Conservation (phyloP, 92 coral and sea anemone species). For the Epizoanthus scotinus region DNA sequence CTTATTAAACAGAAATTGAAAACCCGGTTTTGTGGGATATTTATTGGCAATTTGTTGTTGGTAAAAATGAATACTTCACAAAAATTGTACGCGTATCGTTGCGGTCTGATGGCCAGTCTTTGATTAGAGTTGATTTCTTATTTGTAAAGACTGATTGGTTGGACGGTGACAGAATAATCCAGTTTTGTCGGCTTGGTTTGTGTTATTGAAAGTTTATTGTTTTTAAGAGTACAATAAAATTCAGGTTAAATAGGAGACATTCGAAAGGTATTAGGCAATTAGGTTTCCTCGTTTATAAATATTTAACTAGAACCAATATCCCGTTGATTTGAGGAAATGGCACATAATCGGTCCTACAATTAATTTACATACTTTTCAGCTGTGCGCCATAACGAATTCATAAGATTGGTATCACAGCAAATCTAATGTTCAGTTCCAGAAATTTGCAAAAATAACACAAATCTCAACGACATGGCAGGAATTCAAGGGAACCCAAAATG, state of each 20-base stretch:
- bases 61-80: neutral
- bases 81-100: neutral
- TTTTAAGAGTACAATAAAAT: constrained; percentile 25
- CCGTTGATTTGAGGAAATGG: constrained; percentile 26
- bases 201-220: constrained; percentile 32
- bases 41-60: neutral
- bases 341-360: neutral
- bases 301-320: constrained; percentile 38
- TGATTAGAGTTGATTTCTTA: neutral
- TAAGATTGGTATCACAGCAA: neutral
- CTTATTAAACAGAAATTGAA: neutral
- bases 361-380: constrained; percentile 43
- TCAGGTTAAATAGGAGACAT: constrained; percentile 24
- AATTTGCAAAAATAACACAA: neutral
- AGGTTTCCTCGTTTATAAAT: constrained; percentile 32
- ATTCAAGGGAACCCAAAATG: neutral
- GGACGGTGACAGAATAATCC: constrained; percentile 5
- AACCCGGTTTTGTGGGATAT: neutral
- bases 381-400: constrained; percentile 12
- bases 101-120: neutral
- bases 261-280: constrained; percentile 39
- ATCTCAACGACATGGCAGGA: neutral
- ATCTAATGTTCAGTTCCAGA: neutral
- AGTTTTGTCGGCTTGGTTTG: constrained; percentile 9
- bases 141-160: constrained; percentile 15